Base-by-base conservation (phyloP, 2,888 invertebrate genomes). In the Trachelus troglodyta region DNA sequence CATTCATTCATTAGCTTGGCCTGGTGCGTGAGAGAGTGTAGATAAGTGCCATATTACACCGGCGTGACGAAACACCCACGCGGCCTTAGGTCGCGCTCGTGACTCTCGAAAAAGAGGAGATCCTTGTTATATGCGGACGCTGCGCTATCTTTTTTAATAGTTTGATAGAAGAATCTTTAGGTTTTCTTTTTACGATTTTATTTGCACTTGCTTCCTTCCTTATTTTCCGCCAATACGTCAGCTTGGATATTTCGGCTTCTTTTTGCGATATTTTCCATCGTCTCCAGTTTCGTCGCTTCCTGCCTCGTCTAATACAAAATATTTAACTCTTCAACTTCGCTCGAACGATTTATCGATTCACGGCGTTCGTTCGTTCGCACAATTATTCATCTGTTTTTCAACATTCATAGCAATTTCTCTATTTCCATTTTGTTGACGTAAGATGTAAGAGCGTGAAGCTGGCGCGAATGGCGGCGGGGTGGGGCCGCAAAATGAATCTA, bases 1-100 rank as follows among this genome's bases (percentile, higher is more conserved):
- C 90, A 90, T 90, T 90, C 88, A 87, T 87, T 87, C 87, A 88
- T 89, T 89, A 87, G 85, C 84, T 12, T 31, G 12, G 33, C 6
- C 71, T 75, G 73, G 73, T 76, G 68, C 75, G 76, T 35, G 76
- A 75, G 69, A n/a, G 79, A 77, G 75, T 12, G 34, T 79, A 79
- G 86, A 86, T 87, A 87, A 86, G 83, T 81, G 81, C 81, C 83
- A 82, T 81, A 77, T 56, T 77, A 77, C 75, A 77, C 31, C 71
- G 31, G 71, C 33, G 71, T n/a, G 71, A 34, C 71, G 34, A 71
- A 71, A 71, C 71, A 69, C 71, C 71, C 35, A 35, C 35, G 35
- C 23, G 23, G 33, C 12, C 35, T 84, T 75, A 74, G 79, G 76
- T 81, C 81, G 80, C 78, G 74, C 75, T 81, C 76, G 69, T 31